phyloP scores from a whole-genome alignment of 2,888 invertebrate genomes.

The Cataglyphis cursor region DNA sequence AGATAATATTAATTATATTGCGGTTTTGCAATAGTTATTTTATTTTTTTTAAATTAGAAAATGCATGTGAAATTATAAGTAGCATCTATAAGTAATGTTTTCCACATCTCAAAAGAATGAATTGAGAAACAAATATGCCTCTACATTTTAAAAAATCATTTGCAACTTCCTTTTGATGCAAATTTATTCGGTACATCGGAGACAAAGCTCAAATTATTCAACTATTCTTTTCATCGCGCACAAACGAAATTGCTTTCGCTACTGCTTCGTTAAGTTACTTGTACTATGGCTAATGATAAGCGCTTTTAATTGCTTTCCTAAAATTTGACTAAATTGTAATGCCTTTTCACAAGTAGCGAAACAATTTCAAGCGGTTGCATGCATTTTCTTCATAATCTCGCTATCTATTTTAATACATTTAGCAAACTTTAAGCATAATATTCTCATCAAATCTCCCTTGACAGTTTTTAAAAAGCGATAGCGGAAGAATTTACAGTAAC shows the following conservation, averaged over 20 bases:
- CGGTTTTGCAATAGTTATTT: neutral
- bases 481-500: neutral
- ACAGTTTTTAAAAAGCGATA: neutral
- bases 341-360: neutral
- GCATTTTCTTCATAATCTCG: neutral
- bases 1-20: neutral
- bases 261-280: neutral
- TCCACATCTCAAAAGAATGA: conserved; percentile 12
- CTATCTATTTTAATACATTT: neutral
- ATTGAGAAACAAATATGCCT: neutral
- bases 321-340: neutral
- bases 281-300: neutral
- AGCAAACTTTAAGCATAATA: neutral
- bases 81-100: conserved; percentile 6
- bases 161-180: neutral
- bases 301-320: neutral
- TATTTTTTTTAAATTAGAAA: neutral
- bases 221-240: neutral
- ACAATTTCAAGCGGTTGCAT: neutral
- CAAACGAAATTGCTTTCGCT: conserved; percentile 1
- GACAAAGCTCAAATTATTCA: conserved; percentile 22
- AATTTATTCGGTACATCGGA: conserved; percentile 7
- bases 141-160: neutral
- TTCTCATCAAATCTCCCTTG: neutral
- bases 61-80: neutral